phyloP scores from a whole-genome alignment of 1,140 invertebrate genomes.

The Adoxophyes honmai region DNA sequence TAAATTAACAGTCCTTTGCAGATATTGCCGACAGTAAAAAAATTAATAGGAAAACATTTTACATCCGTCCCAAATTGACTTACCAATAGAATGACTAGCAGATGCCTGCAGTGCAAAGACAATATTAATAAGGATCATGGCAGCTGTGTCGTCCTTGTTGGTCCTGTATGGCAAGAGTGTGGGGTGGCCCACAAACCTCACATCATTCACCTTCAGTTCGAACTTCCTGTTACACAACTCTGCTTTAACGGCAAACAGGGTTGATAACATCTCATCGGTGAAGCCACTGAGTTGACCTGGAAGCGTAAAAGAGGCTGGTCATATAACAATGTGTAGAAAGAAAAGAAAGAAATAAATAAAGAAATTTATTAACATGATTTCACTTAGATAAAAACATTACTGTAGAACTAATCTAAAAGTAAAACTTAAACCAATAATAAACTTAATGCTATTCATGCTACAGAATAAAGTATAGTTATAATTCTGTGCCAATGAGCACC shows the following conservation, averaged over 20 bases:
- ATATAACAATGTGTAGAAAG: no score
- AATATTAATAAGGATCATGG: conserved; percentile 92
- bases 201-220: conserved; percentile 96
- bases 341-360: no score
- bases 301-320: conserved; percentile 16
- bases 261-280: conserved; percentile 91
- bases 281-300: conserved; percentile 83
- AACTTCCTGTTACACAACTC: conserved; percentile 94
- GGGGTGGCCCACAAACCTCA: conserved; percentile 96
- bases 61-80: conserved; percentile 23
- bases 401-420: no score
- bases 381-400: no score
- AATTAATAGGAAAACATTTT: no score
- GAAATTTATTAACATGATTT: no score
- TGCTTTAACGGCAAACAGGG: conserved; percentile 93
- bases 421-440: no score
- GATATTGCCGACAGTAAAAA: no score
- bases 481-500: no score
- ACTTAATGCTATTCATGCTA: no score
- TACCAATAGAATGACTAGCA: conserved; percentile 91
- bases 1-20: no score
- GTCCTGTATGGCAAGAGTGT: conserved; percentile 84
- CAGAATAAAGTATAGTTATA: no score
- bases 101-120: conserved; percentile 94
- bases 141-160: conserved; percentile 81